These are phyloP conservation scores for Menidia menidia DNA, from an alignment of 2,797 vertebrate genomes.

Conservation along the genomic window DNA sequence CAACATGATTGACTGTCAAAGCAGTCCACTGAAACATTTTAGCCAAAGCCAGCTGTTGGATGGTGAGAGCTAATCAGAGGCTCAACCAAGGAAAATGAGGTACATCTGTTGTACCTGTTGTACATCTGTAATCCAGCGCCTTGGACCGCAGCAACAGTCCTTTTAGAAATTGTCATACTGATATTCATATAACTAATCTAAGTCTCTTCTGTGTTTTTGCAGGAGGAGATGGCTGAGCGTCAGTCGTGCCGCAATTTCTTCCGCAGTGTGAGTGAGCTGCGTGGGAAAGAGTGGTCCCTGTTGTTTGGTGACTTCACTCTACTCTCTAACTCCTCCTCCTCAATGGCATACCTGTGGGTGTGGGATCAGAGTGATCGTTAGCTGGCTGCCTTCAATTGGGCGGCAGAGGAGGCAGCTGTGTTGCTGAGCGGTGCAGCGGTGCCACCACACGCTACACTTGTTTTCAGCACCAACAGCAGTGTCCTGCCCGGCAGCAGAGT, in stretches of 20 bases:
- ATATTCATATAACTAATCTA: background rate
- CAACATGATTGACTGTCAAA: no score
- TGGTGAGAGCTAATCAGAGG: no score
- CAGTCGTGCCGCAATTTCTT: slow-evolving; percentile 71
- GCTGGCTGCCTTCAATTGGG: slow-evolving; percentile 85
- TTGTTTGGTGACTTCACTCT: slow-evolving; percentile 82
- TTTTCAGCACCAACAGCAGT: slow-evolving; percentile 76
- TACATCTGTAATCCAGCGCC: no score
- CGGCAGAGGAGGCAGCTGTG: background rate
- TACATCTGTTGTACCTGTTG: no score
- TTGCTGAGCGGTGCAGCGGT: slow-evolving; percentile 52
- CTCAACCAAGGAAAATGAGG: no score
- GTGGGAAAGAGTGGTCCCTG: slow-evolving; percentile 85
- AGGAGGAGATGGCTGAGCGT: slow-evolving; percentile 43
- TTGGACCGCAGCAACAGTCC: no score
- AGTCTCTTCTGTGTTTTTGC: background rate
- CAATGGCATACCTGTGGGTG: slow-evolving; percentile 80
- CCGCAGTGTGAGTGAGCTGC: slow-evolving; percentile 73
- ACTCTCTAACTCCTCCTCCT: slow-evolving; percentile 48
- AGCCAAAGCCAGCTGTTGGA: no score
- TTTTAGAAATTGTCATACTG: background rate
- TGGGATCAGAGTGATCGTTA: slow-evolving; percentile 91
- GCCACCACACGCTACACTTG: slow-evolving; percentile 60
- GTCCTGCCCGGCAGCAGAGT: slow-evolving; percentile 34
- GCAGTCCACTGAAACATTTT: no score